phyloP scores from a whole-genome alignment of 2,888 invertebrate genomes.

The Drosophila kuntzei region DNA sequence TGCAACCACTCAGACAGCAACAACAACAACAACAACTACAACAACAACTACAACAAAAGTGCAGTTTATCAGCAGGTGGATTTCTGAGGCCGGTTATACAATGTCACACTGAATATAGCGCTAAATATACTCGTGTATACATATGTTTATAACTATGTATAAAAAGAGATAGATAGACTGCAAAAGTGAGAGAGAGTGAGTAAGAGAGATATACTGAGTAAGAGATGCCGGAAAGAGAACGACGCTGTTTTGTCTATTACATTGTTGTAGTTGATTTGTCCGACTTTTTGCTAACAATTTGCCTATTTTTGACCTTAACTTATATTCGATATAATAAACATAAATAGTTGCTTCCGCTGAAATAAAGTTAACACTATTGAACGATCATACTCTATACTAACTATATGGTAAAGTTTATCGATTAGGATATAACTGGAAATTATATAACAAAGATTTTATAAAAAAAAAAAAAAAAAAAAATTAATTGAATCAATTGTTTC shows the following conservation, averaged over 20 bases:
- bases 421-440: too few species aligned
- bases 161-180: slow-evolving; percentile 3
- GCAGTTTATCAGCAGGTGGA: slow-evolving; percentile 73
- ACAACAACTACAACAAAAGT: slow-evolving; percentile 41
- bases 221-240: slow-evolving; percentile 49
- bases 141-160: not conserved
- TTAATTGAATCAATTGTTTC: too few species aligned
- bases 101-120: slow-evolving; percentile 32
- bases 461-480: too few species aligned
- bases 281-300: not conserved
- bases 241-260: slow-evolving; percentile 39
- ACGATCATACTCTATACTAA: not conserved
- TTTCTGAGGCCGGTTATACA: slow-evolving; percentile 54
- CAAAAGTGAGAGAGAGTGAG: not conserved
- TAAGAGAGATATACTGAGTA: not conserved
- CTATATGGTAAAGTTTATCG: not conserved
- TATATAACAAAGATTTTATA: too few species aligned
- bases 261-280: slow-evolving; percentile 16
- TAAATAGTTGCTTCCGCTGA: not conserved
- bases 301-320: slow-evolving; percentile 1
- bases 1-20: slow-evolving; percentile 44
- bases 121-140: slow-evolving; percentile 5
- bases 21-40: slow-evolving; percentile 11
- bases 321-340: not conserved
- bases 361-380: not conserved